Conservation (phyloP, 2,113 vertebrate genomes). For the Semnornis frantzii region DNA sequence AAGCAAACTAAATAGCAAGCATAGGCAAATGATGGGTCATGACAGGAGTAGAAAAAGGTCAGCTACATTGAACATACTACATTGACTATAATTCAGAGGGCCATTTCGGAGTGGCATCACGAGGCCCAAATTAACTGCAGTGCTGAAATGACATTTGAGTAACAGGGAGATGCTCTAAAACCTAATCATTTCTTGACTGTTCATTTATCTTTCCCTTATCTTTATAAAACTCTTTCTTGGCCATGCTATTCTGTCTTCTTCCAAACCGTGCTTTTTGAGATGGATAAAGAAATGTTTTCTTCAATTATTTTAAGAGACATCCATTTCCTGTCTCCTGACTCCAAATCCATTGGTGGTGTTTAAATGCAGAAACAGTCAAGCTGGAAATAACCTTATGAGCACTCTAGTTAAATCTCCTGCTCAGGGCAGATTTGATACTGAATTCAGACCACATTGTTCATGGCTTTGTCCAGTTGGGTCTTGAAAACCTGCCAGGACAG, state of each 20-base stretch:
- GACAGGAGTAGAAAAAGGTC: not conserved
- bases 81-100: not conserved
- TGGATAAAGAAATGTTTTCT: not conserved
- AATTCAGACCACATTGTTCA: not conserved
- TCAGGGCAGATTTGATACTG: not conserved
- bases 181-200: not conserved
- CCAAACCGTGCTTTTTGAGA: not conserved
- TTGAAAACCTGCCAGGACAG: not conserved
- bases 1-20: not conserved
- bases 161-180: not conserved
- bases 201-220: not conserved
- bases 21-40: not conserved
- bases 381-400: not conserved
- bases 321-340: not conserved
- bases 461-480: not conserved
- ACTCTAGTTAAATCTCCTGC: not conserved
- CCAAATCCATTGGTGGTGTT: not conserved
- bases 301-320: conserved; percentile 13
- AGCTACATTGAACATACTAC: too few relatives aligned
- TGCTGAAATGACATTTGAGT: not conserved
- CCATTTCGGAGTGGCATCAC: not conserved
- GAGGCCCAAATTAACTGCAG: not conserved
- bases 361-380: not conserved
- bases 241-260: not conserved
- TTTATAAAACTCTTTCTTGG: not conserved